phyloP scores from a whole-genome alignment of 2,113 vertebrate genomes.

The Smithornis capensis region DNA sequence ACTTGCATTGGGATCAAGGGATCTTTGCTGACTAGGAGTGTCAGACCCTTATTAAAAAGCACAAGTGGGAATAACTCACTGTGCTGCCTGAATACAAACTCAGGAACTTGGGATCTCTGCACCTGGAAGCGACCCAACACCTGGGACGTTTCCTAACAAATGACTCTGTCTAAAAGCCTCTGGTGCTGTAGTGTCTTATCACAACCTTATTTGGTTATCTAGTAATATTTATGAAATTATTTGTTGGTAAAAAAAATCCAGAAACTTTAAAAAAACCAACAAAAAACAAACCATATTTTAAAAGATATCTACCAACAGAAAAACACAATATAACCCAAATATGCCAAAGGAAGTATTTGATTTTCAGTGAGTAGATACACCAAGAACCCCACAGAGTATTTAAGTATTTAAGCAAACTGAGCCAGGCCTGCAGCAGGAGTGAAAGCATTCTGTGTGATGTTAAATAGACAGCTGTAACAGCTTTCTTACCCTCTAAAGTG shows the following conservation, averaged over 20 bases:
- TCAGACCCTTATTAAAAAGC: neutral
- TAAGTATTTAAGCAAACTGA: neutral
- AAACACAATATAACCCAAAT: neutral
- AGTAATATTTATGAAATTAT: neutral
- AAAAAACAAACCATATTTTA: neutral
- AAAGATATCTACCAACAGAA: neutral
- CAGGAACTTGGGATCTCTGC: fast-evolving
- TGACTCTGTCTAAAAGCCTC: neutral
- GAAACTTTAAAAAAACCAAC: neutral
- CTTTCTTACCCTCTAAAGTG: neutral
- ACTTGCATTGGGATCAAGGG: neutral
- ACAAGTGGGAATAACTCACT: neutral
- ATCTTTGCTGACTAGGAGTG: neutral
- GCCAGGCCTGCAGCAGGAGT: neutral
- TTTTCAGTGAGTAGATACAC: neutral
- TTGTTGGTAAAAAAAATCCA: neutral
- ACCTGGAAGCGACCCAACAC: neutral
- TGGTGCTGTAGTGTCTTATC: neutral
- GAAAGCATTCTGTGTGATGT: neutral
- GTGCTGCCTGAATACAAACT: neutral
- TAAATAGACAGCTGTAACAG: neutral
- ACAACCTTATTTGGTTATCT: neutral
- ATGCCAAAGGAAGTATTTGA: neutral
- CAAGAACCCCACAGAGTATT: neutral
- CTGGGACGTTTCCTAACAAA: neutral